These are phyloP conservation scores for Hemicentrotus pulcherrimus DNA, from an alignment of 35 echinoderm and acorn worm species.

Conservation along the genomic window DNA sequence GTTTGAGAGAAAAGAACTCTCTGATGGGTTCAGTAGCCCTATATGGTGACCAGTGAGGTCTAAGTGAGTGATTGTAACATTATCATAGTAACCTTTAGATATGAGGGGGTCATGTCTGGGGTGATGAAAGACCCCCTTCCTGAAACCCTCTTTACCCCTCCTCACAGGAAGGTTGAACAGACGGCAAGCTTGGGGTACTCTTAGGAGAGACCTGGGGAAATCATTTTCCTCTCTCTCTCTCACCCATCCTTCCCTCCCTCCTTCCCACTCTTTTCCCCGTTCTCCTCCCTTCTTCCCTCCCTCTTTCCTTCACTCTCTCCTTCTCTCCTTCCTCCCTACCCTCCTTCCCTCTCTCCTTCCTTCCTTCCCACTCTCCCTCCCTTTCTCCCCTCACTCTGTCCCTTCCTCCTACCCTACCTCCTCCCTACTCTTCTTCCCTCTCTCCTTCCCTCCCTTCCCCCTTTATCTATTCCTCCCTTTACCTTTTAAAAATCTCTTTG, in stretches of 20 bases:
- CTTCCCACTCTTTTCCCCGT: background rate
- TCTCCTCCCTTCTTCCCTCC: too few species aligned
- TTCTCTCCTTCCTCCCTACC: background rate
- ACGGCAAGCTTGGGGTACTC: background rate
- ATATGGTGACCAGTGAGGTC: background rate
- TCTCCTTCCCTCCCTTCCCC: too few species aligned
- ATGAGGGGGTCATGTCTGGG: background rate
- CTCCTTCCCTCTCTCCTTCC: background rate
- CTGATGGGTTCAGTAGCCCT: background rate
- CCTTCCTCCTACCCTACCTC: too few species aligned
- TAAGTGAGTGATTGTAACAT: background rate
- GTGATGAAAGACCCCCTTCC: conserved; percentile 6
- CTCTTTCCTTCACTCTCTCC: background rate
- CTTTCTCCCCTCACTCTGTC: too few species aligned
- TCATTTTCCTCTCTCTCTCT: background rate
- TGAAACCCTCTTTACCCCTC: background rate
- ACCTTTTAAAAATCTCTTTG: too few species aligned
- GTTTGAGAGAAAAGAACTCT: too few species aligned
- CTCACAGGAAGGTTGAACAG: background rate
- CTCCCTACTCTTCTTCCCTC: too few species aligned
- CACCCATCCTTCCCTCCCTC: background rate
- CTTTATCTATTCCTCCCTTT: too few species aligned
- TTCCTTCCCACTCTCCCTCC: too few species aligned
- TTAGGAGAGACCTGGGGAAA: background rate
- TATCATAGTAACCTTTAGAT: background rate